These are phyloP conservation scores for Diarsia dahlii DNA, from an alignment of 2,888 invertebrate genomes.

Conservation along the genomic window DNA sequence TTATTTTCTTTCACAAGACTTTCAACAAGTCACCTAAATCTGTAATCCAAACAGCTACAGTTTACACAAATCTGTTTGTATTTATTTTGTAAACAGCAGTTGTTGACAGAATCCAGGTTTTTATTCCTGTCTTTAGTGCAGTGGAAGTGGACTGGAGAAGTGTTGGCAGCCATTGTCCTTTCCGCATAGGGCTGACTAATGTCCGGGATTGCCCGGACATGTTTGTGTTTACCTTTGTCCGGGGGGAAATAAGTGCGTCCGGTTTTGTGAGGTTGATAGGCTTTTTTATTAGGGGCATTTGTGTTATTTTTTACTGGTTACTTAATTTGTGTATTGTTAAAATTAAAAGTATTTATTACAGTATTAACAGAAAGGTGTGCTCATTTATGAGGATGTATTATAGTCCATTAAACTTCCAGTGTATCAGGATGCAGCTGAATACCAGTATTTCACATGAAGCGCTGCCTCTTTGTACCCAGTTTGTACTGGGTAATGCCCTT, in stretches of 20 bases:
- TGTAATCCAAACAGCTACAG: conserved; percentile 16
- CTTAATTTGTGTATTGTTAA: background rate
- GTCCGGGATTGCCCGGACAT: conserved; percentile 11
- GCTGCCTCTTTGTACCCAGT: no score
- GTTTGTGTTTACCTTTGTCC: conserved; percentile 23
- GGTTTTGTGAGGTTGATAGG: background rate
- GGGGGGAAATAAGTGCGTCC: conserved; percentile 26
- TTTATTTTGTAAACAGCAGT: conserved; percentile 48
- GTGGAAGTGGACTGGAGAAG: conserved; percentile 30
- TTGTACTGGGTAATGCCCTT: no score
- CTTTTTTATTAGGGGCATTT: conserved; percentile 11
- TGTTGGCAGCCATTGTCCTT: conserved; percentile 39
- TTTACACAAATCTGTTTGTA: conserved; percentile 13
- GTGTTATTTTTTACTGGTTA: background rate
- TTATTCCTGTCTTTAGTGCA: conserved; percentile 44
- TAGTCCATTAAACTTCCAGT: background rate
- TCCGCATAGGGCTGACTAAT: conserved; percentile 43
- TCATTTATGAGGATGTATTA: background rate
- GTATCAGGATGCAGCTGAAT: no score
- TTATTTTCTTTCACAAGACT: conserved; percentile 1
- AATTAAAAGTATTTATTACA: background rate
- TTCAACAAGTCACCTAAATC: conserved; percentile 13
- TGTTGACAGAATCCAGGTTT: conserved; percentile 31
- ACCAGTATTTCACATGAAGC: no score
- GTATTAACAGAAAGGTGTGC: background rate